phyloP scores from a whole-genome alignment of 2,888 invertebrate species.

The Drosophila vallismaia region DNA sequence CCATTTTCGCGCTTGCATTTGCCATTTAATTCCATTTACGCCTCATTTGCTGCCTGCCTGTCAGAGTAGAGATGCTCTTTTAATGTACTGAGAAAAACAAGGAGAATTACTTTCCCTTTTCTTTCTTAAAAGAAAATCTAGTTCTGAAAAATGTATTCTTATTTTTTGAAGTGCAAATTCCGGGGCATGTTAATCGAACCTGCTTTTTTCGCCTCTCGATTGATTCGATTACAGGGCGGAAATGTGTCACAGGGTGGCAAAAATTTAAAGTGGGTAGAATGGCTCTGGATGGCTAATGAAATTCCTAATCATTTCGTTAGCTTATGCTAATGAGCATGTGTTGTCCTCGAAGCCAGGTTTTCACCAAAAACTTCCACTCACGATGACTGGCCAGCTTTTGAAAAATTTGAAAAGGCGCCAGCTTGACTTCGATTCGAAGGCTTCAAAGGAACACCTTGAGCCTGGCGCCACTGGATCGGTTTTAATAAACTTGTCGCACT shows the following conservation, averaged over 20 bases:
- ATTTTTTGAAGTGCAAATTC: conserved; percentile 10
- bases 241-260: conserved; percentile 4
- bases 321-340: conserved; percentile 66
- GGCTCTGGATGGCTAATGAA: conserved; percentile 30
- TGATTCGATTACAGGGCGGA: conserved; percentile 40
- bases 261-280: conserved; percentile 10
- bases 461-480: conserved; percentile 66
- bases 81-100: conserved; percentile 1
- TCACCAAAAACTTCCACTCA: conserved; percentile 38
- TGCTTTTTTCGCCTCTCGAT: conserved; percentile 38
- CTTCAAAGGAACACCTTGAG: conserved; percentile 56
- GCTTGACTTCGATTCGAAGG: conserved; percentile 33
- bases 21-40: conserved; percentile 80
- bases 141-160: too few relatives aligned
- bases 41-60: conserved; percentile 71
- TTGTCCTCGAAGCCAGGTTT: conserved; percentile 25
- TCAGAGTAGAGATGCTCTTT: conserved; percentile 28
- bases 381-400: conserved; percentile 38
- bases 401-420: conserved; percentile 25
- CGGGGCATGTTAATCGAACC: conserved; percentile 22
- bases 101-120: background rate
- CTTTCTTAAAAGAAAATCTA: too few relatives aligned
- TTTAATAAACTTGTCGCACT: conserved; percentile 77
- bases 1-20: conserved; percentile 79
- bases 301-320: conserved; percentile 44